Evolutionary conservation across 2,888 invertebrate species (phyloP).

Genomic region (Ryuthela nishihirai): DNA sequence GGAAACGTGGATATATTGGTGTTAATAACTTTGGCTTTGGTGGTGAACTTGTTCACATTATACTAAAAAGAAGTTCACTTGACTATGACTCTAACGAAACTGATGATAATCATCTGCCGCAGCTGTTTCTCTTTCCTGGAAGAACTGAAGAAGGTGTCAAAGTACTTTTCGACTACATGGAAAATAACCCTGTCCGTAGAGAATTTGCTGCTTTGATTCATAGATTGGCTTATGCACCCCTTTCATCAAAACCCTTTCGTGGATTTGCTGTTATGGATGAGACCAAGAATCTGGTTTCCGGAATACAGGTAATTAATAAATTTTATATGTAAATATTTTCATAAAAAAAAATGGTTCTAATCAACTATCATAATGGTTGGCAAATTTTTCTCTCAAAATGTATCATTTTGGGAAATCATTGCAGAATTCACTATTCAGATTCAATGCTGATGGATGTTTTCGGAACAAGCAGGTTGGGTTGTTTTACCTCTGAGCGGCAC

Average conservation of each 20-base stretch:
- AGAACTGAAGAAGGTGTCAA: slow-evolving; percentile 11
- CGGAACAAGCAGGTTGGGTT: too few relatives aligned
- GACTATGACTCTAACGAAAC: background rate
- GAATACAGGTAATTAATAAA: slow-evolving; percentile 7
- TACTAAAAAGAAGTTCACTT: slow-evolving; percentile 41
- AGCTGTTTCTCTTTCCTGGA: slow-evolving; percentile 9
- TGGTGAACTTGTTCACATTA: slow-evolving; percentile 51
- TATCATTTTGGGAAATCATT: too few relatives aligned
- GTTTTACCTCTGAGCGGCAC: too few relatives aligned
- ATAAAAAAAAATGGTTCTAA: too few relatives aligned
- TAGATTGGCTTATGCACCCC: slow-evolving; percentile 9
- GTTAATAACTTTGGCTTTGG: slow-evolving; percentile 59
- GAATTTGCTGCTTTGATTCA: slow-evolving; percentile 20
- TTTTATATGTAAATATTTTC: too few relatives aligned
- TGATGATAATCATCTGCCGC: background rate
- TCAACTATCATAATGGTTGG: too few relatives aligned
- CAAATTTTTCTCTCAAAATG: too few relatives aligned
- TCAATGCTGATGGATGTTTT: too few relatives aligned
- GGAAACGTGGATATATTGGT: slow-evolving; percentile 53
- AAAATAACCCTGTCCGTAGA: background rate
- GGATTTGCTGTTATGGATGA: slow-evolving; percentile 20
- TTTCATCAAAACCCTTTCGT: slow-evolving; percentile 9
- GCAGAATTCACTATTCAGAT: too few relatives aligned
- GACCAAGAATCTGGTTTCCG: background rate
- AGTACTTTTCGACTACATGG: slow-evolving; percentile 6